Base-by-base conservation (phyloP, 2,888 invertebrate genomes). In the Watsonalla binaria region DNA sequence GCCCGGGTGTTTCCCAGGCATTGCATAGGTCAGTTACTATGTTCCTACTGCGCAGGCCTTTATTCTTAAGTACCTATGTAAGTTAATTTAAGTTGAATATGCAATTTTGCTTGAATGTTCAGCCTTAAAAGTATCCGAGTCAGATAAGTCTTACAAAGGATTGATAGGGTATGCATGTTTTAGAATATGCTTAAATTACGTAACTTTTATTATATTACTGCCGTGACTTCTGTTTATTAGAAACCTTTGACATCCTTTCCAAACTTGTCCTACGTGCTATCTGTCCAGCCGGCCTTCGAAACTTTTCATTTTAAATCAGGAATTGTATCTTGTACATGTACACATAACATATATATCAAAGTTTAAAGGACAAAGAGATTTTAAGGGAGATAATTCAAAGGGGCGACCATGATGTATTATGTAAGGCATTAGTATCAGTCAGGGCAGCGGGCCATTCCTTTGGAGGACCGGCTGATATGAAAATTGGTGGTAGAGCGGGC, bases 381-480 rank as follows among this genome's bases (percentile, higher is more conserved):
- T 73, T 69, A 71, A 68, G 52, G 58, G 54, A 66, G 72, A 78
- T 77, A 79, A 81, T 78, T 76, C 61, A 69, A 70, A 59, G 61
- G 71, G 73, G 68, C 72, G 64, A 72, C 74, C 65, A 66, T 74
- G 71, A 74, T 78, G 72, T 82, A 80, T 80, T 80, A 85, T 81
- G 78, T 79, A 83, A 83, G 78, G 74, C 75, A 79, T 81, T 79
- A 79, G 82, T 82, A 82, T 77, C 76, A 75, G 75, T 68, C 63
- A 74, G 73, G 70, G 72, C 75, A 76, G 70, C 78, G 74, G 78
- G 78, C 81, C 82, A 82, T 87, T 86, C 83, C 82, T 83, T 77
- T 76, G 80, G 77, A 86, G 82, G 79, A 82, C 78, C 78, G 85
- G 80, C 83, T 84, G 88, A 88, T 89, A 88, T 89, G 88, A 90